phyloP scores from a whole-genome alignment of 1,140 invertebrate species.

The Luehdorfia chinensis region DNA sequence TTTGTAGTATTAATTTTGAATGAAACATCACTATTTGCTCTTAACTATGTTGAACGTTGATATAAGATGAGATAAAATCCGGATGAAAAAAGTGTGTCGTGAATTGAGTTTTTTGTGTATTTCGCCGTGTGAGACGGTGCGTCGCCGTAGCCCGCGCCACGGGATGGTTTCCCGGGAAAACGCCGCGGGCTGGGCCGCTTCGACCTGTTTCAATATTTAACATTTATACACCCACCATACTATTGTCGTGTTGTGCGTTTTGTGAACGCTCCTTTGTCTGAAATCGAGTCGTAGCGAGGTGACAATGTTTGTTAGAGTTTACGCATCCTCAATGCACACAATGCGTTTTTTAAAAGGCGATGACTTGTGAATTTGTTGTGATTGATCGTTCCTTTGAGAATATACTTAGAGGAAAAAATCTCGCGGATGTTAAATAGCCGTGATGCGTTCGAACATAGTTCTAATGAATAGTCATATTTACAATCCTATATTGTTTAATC shows the following conservation, averaged over 20 bases:
- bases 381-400: conserved; percentile 56
- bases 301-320: conserved; percentile 72
- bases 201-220: conserved; percentile 64
- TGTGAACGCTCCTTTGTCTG: conserved; percentile 59
- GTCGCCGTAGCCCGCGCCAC: conserved; percentile 71
- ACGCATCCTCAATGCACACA: conserved; percentile 57
- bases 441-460: too few relatives aligned
- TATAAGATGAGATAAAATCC: conserved; percentile 61
- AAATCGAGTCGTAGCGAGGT: conserved; percentile 54
- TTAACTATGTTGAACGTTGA: conserved; percentile 66
- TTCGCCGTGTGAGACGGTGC: conserved; percentile 63
- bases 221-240: conserved; percentile 62
- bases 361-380: conserved; percentile 75
- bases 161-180: conserved; percentile 67
- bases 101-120: conserved; percentile 58
- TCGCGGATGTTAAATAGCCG: too few relatives aligned
- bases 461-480: too few relatives aligned
- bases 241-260: conserved; percentile 48
- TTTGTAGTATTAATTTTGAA: conserved; percentile 61
- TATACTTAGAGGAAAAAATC: conserved; percentile 34
- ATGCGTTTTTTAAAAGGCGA: conserved; percentile 71
- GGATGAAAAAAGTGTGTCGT: conserved; percentile 46
- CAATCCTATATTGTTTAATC: too few relatives aligned
- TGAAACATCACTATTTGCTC: conserved; percentile 75
- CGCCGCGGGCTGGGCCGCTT: conserved; percentile 26